Evolutionary conservation across 1,140 invertebrate species (phyloP), one percentile per base, ranked within the genome.

Genomic region (Caenorhabditis briggsae): DNA sequence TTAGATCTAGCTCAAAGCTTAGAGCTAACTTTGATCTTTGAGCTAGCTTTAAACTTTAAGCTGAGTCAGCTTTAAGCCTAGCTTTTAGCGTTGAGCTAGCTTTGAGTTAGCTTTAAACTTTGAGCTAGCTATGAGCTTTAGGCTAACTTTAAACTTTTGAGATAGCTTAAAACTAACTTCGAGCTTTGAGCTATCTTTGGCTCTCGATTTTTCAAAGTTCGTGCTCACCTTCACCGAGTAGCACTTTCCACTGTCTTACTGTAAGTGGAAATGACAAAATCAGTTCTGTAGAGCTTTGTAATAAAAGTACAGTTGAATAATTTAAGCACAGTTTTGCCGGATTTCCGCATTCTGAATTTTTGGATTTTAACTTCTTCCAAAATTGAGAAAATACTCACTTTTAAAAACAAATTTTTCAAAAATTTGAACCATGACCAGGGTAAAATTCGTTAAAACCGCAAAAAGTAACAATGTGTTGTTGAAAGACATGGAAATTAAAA

Each of bases 401-500:
- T 20, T 50, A 50, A 50, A 78, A 16, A 78, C 43, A 12, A 23
- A 78, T 50, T 50, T 78, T 7, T 78, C 70, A 23, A 78, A 50
- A 1, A 78, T n/a, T 53, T 78, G 70, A 0, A 78, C 70, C 14
- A 50, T 5, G 5, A 50, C 70, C n/a, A 78, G 23, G 23, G 70
- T 78, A 11, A 78, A 78, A 50, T 78, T 78, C 2, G 70, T 23
- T 1, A 78, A 9, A 50, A 78, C 33, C 23, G 70, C 70, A 78
- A 78, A 78, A n/a, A 78, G 7, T 12, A 78, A 33, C n/a, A 78
- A n/a, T 23, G 70, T 78, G 23, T 78, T 78, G 46, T 78, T 50
- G 70, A 78, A 78, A 23, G 70, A 78, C 70, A 78, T 78, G 11
- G 46, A 78, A 50, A 78, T 78, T 5, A 78, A 11, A 53, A 78